Evolutionary conservation across 2,888 invertebrate genomes (phyloP), one percentile per base, ranked within the genome.

Genomic region (Rhingia campestris): DNA sequence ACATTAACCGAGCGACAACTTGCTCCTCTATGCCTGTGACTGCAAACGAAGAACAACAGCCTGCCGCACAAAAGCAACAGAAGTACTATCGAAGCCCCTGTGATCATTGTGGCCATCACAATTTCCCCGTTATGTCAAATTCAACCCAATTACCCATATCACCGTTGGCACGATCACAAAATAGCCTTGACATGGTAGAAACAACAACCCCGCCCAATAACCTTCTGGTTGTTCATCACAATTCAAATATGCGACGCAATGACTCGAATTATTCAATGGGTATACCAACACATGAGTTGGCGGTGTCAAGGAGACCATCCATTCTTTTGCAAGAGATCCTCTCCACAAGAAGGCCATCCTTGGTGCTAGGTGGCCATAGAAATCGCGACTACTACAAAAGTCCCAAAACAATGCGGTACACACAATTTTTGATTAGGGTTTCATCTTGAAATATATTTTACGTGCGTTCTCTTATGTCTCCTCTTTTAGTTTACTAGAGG

Each of bases 361-460:
- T 93, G 1, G 93, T 94, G 56, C 93, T 94, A 84, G 94, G 94
- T n/a, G 94, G 94, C 10, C 87, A 86, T 39, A 74, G 86, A 37
- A 75, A 79, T 33, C 86, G 75, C 0, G 77, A 82, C 6, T 87
- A 87, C 7, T 76, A 86, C 86, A 89, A 76, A 81, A 88, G 63
- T 73, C 87, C 87, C 49, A 88, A 81, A 85, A 88, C 88, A 80
- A 82, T 88, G 81, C 90, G 90, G 91, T 91, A 88, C 86, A 87
- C 64, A 63, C 32, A 41, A 41, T 14, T 47, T 32, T 53, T 47
- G 9, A 10, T 45, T 0, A 59, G 47, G 37, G n/a, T 30, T 43
- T 53, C 12, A 70, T 59, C 10, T 47, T 22, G 47, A 7, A 12
- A 4, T 0, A 35, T 35, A 4, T 4, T 35, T 32, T 33, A 43